phyloP scores from a whole-genome alignment of 2,888 invertebrate species.

The Erebia palarica region DNA sequence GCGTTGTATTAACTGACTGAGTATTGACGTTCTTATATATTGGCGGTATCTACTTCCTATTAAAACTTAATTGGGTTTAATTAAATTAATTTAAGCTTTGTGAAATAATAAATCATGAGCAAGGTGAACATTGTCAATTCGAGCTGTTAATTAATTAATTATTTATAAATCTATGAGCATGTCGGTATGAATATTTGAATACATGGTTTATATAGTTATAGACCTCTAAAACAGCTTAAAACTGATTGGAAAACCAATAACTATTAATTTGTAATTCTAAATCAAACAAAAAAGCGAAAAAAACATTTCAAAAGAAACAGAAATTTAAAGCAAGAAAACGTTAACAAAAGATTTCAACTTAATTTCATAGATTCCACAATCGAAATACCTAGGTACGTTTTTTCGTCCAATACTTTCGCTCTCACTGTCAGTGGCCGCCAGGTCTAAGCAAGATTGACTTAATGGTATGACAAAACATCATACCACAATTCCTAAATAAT shows the following conservation, averaged over 20 bases:
- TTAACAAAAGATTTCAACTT: conserved; percentile 2
- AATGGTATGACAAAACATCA: conserved; percentile 42
- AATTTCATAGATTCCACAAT: background rate
- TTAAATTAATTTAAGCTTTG: background rate
- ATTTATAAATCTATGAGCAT: background rate
- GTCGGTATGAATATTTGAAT: no score
- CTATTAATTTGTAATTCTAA: conserved; percentile 1
- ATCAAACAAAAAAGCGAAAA: background rate
- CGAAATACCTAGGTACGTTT: conserved; percentile 11
- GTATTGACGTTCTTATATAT: no score
- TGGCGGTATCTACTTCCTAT: background rate
- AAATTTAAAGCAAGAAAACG: conserved; percentile 1
- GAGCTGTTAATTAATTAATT: background rate
- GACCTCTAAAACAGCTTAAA: background rate
- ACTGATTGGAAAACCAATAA: background rate
- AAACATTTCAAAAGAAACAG: background rate
- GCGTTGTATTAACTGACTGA: background rate
- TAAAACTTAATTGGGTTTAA: background rate
- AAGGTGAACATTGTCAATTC: background rate
- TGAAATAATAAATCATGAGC: background rate
- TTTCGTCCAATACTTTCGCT: conserved; percentile 32
- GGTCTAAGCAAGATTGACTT: conserved; percentile 39
- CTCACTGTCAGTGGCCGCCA: conserved; percentile 35
- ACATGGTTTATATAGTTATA: background rate
- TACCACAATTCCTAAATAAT: no score